Conservation (phyloP, 2,888 invertebrate genomes). For the Ephialtes manifestator region DNA sequence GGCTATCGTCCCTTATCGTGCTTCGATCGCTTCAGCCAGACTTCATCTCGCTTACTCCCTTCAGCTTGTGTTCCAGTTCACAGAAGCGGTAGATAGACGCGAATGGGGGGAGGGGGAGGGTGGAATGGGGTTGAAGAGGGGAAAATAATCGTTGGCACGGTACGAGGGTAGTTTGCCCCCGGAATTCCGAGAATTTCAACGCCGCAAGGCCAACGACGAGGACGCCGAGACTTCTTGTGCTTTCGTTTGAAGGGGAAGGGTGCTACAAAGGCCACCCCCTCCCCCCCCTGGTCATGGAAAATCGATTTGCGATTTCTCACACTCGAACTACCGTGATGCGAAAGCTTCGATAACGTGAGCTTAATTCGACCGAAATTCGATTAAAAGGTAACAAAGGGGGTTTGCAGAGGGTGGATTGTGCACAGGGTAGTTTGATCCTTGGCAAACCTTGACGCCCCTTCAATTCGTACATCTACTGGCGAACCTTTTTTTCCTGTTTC, state of each 20-base stretch:
- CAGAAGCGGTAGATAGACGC: slow-evolving; percentile 5
- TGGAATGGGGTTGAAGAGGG: not conserved
- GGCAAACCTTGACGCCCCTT: not conserved
- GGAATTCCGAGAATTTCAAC: slow-evolving; percentile 32
- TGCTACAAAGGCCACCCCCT: not conserved
- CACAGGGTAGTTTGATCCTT: slow-evolving; percentile 28
- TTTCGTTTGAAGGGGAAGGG: not conserved
- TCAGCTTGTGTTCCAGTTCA: slow-evolving; percentile 9
- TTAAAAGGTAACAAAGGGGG: slow-evolving; percentile 43
- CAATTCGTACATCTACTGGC: slow-evolving; percentile 4
- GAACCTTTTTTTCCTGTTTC: not conserved
- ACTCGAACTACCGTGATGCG: slow-evolving; percentile 19
- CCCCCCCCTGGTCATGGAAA: slow-evolving; percentile 4
- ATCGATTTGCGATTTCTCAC: slow-evolving; percentile 40
- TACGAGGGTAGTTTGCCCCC: slow-evolving; percentile 30
- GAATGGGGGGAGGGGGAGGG: not conserved
- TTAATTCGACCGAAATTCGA: slow-evolving; percentile 53
- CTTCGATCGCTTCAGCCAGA: slow-evolving; percentile 41
- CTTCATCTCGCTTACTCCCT: slow-evolving; percentile 14
- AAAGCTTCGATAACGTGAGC: slow-evolving; percentile 14
- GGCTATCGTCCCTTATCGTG: slow-evolving; percentile 31
- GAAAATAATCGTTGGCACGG: slow-evolving; percentile 41
- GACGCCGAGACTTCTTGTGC: slow-evolving; percentile 4
- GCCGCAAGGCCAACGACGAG: slow-evolving; percentile 17
- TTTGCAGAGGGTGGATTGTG: not conserved